phyloP scores from a whole-genome alignment of 2,113 vertebrate genomes.

The Aspiorhynchus laticeps region DNA sequence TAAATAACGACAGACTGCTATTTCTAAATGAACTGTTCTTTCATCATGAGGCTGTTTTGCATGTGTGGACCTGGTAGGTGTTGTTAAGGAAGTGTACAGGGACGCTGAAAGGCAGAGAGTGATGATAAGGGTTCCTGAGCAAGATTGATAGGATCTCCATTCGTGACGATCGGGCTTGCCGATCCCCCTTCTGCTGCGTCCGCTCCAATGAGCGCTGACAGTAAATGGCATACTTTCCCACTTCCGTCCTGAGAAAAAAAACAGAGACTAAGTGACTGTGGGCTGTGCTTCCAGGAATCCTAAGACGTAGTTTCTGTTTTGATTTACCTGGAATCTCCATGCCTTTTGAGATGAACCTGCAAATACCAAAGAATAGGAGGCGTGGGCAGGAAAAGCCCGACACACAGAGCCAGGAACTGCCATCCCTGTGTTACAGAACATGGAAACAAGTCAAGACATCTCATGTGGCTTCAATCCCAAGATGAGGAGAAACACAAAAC shows the following conservation, averaged over 20 bases:
- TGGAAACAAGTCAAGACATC: background rate
- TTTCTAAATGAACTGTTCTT: background rate
- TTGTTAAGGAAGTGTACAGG: slow-evolving; percentile 97
- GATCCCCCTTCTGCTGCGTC: slow-evolving; percentile 90
- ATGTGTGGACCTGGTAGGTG: slow-evolving; percentile 89
- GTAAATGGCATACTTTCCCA: slow-evolving; percentile 96
- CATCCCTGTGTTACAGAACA: slow-evolving; percentile 80
- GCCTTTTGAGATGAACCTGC: slow-evolving; percentile 88
- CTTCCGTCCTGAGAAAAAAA: slow-evolving; percentile 84
- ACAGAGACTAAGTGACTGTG: background rate
- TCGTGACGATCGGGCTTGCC: slow-evolving; percentile 90
- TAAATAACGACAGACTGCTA: background rate
- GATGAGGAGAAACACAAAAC: background rate
- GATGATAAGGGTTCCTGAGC: slow-evolving; percentile 95
- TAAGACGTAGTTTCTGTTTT: background rate
- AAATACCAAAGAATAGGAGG: slow-evolving; percentile 96
- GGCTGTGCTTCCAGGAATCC: background rate
- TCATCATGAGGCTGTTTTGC: background rate
- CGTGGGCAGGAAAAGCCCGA: slow-evolving; percentile 93
- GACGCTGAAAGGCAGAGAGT: slow-evolving; percentile 94
- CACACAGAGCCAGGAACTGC: slow-evolving; percentile 93
- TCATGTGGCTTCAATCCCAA: background rate
- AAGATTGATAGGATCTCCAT: slow-evolving; percentile 98
- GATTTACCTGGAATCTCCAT: slow-evolving; percentile 87
- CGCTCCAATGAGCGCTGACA: slow-evolving; percentile 94